phyloP scores from a whole-genome alignment of 2,113 vertebrate genomes.

The Mormoops blainvillei region DNA sequence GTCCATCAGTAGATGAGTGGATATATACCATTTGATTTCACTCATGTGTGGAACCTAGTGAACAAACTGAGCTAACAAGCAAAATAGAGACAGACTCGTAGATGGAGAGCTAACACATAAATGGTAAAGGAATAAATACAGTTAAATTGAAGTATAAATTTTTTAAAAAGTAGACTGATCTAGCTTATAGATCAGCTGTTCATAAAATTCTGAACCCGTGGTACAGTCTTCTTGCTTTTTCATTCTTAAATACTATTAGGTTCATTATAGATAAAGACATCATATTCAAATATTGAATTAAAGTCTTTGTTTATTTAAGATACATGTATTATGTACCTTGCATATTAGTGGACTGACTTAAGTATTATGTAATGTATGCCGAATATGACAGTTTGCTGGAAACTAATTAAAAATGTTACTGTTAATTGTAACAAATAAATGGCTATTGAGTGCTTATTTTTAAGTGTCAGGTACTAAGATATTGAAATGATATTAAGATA shows the following conservation, averaged over 20 bases:
- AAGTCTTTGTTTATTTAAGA: neutral
- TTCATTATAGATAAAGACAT: neutral
- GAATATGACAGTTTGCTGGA: neutral
- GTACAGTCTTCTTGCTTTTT: neutral
- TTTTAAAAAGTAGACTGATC: neutral
- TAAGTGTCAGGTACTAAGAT: neutral
- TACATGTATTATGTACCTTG: neutral
- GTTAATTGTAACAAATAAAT: neutral
- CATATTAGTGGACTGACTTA: neutral
- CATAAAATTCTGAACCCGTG: slow-evolving; percentile 1
- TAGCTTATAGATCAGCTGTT: neutral
- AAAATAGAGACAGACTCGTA: too few species aligned
- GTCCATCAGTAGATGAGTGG: too few species aligned
- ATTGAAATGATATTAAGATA: neutral
- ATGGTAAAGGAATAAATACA: too few species aligned
- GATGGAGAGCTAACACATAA: too few species aligned
- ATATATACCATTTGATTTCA: too few species aligned
- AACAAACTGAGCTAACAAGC: too few species aligned
- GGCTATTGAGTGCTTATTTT: neutral
- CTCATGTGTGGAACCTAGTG: too few species aligned
- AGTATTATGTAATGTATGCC: neutral
- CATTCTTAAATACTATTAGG: slow-evolving; percentile 11
- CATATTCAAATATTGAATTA: slow-evolving; percentile 10
- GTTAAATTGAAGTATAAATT: too few species aligned
- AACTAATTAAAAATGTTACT: neutral